A percentile compares a stretch with the other conserved stretches of the same genome.
These are phyloP conservation scores for Plotosus lineatus DNA, from an alignment of 2,113 vertebrate species.

Conservation along the genomic window DNA sequence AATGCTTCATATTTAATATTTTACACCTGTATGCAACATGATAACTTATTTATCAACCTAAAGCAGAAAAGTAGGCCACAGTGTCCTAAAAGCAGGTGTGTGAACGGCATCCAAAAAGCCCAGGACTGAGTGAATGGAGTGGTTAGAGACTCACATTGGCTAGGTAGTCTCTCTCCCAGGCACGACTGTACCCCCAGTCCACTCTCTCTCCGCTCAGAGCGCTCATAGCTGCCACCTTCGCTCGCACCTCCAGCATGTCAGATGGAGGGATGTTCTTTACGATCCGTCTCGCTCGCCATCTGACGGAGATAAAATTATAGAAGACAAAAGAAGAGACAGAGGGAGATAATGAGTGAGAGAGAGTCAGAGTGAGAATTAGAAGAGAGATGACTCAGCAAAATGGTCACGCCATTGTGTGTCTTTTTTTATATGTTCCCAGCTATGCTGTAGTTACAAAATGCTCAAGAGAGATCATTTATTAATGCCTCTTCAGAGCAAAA, in stretches of 20 bases:
- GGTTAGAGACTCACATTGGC: slow-evolving; percentile 75
- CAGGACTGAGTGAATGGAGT: neutral
- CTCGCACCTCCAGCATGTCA: slow-evolving; percentile 84
- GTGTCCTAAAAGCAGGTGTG: slow-evolving; percentile 17
- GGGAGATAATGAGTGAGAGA: neutral
- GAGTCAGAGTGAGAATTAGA: neutral
- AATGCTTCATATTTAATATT: neutral
- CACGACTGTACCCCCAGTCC: slow-evolving; percentile 79
- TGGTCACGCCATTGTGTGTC: neutral
- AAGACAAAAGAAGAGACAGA: neutral
- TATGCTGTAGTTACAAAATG: neutral
- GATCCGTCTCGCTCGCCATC: slow-evolving; percentile 89
- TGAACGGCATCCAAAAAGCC: neutral
- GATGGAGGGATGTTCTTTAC: slow-evolving; percentile 92
- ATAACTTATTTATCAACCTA: slow-evolving; percentile 4
- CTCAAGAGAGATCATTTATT: slow-evolving; percentile 4
- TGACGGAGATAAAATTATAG: slow-evolving; percentile 51
- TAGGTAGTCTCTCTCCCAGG: slow-evolving; percentile 86
- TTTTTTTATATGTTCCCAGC: neutral
- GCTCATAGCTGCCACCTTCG: slow-evolving; percentile 83
- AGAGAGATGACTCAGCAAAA: neutral
- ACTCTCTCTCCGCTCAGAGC: slow-evolving; percentile 75
- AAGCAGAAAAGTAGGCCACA: slow-evolving; percentile 9
- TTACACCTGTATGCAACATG: neutral
- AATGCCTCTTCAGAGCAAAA: neutral